Percentiles rank a stretch among this genome's conserved stretches.
Evolutionary conservation across 2,113 vertebrate species (phyloP).

Genomic region (Gobius niger): DNA sequence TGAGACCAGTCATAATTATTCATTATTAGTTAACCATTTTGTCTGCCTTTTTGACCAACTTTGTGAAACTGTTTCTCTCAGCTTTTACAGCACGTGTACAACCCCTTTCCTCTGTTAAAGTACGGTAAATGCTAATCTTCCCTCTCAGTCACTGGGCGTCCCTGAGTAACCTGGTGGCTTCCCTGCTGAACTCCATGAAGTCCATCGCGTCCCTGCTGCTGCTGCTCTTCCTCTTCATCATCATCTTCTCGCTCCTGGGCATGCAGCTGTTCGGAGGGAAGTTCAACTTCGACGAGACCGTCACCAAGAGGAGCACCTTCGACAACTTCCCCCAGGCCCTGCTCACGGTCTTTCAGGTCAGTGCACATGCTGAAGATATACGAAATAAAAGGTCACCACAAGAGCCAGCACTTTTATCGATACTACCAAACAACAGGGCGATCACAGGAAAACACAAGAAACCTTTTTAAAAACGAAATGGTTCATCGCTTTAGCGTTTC

Average conservation of each 20-base stretch:
- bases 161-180: slow-evolving; percentile 97
- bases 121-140: neutral
- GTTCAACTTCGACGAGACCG: slow-evolving; percentile 98
- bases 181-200: slow-evolving; percentile 99
- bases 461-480: no score
- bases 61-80: no score
- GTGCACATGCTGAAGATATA: neutral
- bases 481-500: no score
- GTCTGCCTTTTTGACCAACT: no score
- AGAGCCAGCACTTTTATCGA: no score
- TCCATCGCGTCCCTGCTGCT: slow-evolving; percentile 97
- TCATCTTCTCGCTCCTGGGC: slow-evolving; percentile 98
- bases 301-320: slow-evolving; percentile 97
- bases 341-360: slow-evolving; percentile 97
- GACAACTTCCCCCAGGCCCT: slow-evolving; percentile 98
- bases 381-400: no score
- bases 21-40: no score
- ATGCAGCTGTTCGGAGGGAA: slow-evolving; percentile 99
- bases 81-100: no score
- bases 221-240: slow-evolving; percentile 99
- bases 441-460: no score
- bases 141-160: slow-evolving; percentile 91
- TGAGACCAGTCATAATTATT: no score
- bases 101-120: no score
- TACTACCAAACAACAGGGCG: no score